These are phyloP conservation scores for Macropis europaea DNA, from an alignment of 2,888 invertebrate species.

Conservation along the genomic window DNA sequence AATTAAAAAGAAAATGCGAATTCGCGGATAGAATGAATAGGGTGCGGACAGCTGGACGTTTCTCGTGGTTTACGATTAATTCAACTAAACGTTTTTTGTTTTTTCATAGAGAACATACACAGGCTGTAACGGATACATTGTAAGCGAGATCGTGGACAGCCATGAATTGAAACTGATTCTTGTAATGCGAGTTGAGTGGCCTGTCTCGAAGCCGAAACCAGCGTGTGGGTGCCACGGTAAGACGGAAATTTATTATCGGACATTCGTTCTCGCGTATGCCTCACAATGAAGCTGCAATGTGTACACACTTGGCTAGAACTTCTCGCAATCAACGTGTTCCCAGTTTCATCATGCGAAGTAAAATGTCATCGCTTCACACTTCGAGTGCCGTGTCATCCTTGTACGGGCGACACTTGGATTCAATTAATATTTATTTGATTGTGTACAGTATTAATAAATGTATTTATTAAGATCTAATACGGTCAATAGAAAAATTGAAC, in stretches of 20 bases:
- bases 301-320: not conserved
- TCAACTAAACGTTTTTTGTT: constrained; percentile 10
- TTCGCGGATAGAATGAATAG: not conserved
- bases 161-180: constrained; percentile 51
- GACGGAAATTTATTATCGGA: constrained; percentile 44
- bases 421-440: no score
- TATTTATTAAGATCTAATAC: no score
- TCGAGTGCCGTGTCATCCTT: no score
- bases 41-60: not conserved
- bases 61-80: constrained; percentile 27
- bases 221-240: constrained; percentile 48
- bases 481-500: no score
- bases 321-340: constrained; percentile 13
- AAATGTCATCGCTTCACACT: constrained; percentile 8
- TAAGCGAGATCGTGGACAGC: constrained; percentile 25
- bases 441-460: no score
- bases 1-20: no score
- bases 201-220: constrained; percentile 32
- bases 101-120: not conserved
- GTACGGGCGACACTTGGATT: no score
- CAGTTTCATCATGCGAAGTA: constrained; percentile 13
- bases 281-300: constrained; percentile 29
- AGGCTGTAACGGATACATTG: constrained; percentile 52
- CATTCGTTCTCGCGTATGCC: constrained; percentile 27
- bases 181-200: constrained; percentile 34